Conservation (phyloP, 2,888 invertebrate genomes). For the Ceriagrion tenellum region DNA sequence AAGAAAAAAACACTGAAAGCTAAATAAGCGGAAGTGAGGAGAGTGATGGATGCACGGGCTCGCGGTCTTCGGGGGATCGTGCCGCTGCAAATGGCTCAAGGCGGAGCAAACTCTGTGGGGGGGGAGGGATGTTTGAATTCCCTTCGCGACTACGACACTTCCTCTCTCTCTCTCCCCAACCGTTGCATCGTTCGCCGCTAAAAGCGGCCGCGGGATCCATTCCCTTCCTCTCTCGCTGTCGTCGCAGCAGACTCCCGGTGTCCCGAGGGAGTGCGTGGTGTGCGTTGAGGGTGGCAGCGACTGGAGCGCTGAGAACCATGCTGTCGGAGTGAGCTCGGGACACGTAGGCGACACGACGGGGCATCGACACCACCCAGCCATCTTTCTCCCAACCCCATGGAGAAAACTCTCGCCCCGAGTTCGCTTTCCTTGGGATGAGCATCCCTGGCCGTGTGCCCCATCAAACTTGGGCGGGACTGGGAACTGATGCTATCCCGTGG, state of each 20-base stretch:
- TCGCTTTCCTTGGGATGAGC: too few relatives aligned
- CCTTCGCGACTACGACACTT: neutral
- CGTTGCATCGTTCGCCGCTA: conserved; percentile 1
- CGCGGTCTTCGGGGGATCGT: neutral
- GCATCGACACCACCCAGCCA: too few relatives aligned
- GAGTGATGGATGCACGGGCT: neutral
- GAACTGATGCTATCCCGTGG: too few relatives aligned
- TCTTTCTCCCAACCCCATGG: too few relatives aligned
- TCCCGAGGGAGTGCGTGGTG: neutral
- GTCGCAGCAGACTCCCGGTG: neutral
- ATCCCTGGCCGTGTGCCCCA: too few relatives aligned
- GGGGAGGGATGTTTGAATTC: neutral
- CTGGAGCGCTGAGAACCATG: neutral
- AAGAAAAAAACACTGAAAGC: neutral
- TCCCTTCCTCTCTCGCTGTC: neutral
- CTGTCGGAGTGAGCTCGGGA: neutral
- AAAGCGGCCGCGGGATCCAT: neutral
- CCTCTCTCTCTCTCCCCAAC: neutral
- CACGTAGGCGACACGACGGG: too few relatives aligned
- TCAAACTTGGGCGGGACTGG: too few relatives aligned
- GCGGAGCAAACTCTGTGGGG: too few relatives aligned
- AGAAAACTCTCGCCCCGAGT: too few relatives aligned
- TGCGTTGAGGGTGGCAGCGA: neutral
- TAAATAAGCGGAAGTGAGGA: conserved; percentile 22
- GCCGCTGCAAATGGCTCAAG: neutral